Conservation (phyloP, 2,797 vertebrate genomes). For the Typhlichthys eigenmanni region DNA sequence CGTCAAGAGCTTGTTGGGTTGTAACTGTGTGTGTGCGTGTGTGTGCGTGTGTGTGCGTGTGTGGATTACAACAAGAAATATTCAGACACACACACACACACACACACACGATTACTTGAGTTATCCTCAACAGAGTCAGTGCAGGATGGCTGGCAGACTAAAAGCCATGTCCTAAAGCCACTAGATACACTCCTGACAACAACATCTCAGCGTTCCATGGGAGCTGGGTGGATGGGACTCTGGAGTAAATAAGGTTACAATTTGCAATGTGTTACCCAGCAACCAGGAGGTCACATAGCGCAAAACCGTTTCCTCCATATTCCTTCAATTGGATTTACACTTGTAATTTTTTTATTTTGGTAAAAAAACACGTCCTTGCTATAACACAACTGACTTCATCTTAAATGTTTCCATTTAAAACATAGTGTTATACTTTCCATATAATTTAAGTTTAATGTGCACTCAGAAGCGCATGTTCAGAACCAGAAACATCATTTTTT, state of each 20-base stretch:
- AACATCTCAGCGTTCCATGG: slow-evolving; percentile 40
- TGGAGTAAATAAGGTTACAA: not conserved
- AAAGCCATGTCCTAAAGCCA: slow-evolving; percentile 45
- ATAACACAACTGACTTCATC: too few relatives aligned
- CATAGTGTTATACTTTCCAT: too few relatives aligned
- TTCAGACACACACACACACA: slow-evolving; percentile 17
- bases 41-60: not conserved
- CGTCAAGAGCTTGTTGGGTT: slow-evolving; percentile 59
- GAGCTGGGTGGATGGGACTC: slow-evolving; percentile 29
- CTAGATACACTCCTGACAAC: slow-evolving; percentile 27
- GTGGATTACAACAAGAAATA: slow-evolving; percentile 1
- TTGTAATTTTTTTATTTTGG: not conserved
- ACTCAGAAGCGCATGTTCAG: slow-evolving; percentile 2
- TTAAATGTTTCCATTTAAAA: not conserved
- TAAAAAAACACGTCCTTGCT: too few relatives aligned
- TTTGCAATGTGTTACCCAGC: not conserved
- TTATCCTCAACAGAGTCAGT: slow-evolving; percentile 48
- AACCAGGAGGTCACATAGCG: not conserved
- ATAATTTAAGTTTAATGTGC: not conserved
- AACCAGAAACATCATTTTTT: not conserved
- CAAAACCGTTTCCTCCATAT: not conserved
- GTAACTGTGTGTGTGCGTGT: slow-evolving; percentile 29
- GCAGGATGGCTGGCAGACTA: slow-evolving; percentile 34
- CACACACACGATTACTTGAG: slow-evolving; percentile 45
- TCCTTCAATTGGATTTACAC: not conserved